These are phyloP conservation scores for Tapera naevia DNA, from an alignment of 2,797 vertebrate genomes.

Conservation along the genomic window DNA sequence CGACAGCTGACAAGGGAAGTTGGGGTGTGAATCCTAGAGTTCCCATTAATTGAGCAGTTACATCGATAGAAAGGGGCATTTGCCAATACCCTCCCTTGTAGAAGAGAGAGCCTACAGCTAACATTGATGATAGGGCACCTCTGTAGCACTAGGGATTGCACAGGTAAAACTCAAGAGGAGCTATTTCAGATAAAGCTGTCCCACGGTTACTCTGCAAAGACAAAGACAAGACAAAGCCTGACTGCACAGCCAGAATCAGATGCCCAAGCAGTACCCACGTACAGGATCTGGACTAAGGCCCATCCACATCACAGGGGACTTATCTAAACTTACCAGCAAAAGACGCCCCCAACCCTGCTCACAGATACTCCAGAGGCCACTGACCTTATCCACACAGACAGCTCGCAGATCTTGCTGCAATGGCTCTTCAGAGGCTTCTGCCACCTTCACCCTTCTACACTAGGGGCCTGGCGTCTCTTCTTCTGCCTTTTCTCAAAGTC, in stretches of 20 bases:
- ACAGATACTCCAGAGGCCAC: not conserved
- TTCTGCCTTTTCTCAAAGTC: not conserved
- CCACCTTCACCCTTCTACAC: not conserved
- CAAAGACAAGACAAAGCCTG: not conserved
- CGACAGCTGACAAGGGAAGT: no score
- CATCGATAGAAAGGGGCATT: not conserved
- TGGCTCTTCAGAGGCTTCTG: not conserved
- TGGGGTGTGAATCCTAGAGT: not conserved
- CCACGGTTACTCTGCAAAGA: not conserved
- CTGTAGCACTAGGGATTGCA: not conserved
- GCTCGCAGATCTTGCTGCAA: not conserved
- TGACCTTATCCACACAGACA: not conserved
- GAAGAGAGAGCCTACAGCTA: not conserved
- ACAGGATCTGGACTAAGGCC: not conserved
- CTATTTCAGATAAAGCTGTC: not conserved
- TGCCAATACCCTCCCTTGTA: not conserved
- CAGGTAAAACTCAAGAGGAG: not conserved
- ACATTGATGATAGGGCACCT: not conserved
- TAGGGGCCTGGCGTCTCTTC: accelerated
- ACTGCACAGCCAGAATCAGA: not conserved
- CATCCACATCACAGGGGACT: not conserved
- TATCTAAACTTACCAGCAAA: not conserved
- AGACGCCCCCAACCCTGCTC: accelerated
- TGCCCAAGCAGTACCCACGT: accelerated
- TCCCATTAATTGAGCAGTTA: not conserved